Evolutionary conservation across 2,113 vertebrate genomes (phyloP).

Genomic region (Antennarius striatus): DNA sequence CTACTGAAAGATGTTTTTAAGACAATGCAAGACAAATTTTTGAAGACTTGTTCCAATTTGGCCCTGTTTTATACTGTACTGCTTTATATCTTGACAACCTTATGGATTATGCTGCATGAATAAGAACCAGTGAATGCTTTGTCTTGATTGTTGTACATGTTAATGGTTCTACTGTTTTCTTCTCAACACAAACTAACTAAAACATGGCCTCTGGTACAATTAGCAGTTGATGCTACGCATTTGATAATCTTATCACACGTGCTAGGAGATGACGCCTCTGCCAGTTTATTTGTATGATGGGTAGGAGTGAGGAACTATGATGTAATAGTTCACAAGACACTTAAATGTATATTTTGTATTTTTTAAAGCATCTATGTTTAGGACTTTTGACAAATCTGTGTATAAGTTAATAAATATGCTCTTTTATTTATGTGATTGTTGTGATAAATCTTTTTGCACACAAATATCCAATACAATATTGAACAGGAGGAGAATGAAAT

Average conservation of each 20-base stretch:
- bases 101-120: slow-evolving; percentile 64
- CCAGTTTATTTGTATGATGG: slow-evolving; percentile 9
- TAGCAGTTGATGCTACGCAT: slow-evolving; percentile 9
- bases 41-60: slow-evolving; percentile 4
- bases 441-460: background rate
- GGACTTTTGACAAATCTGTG: slow-evolving; percentile 60
- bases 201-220: background rate
- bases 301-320: slow-evolving; percentile 34
- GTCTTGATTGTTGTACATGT: slow-evolving; percentile 41
- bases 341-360: slow-evolving; percentile 80
- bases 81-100: slow-evolving; percentile 12
- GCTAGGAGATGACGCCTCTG: slow-evolving; percentile 26
- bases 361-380: slow-evolving; percentile 65
- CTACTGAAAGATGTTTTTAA: slow-evolving; percentile 11
- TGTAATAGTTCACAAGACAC: slow-evolving; percentile 57
- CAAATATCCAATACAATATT: background rate
- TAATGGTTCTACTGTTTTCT: slow-evolving; percentile 36
- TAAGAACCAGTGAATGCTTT: slow-evolving; percentile 45
- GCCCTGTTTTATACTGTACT: slow-evolving; percentile 6
- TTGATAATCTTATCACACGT: slow-evolving; percentile 22
- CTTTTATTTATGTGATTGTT: slow-evolving; percentile 51
- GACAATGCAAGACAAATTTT: slow-evolving; percentile 7
- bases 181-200: slow-evolving; percentile 26
- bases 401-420: slow-evolving; percentile 74
- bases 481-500: too few relatives aligned